Base-by-base conservation (phyloP, 2,797 vertebrate species). In the Paramormyrops hopkinsi region DNA sequence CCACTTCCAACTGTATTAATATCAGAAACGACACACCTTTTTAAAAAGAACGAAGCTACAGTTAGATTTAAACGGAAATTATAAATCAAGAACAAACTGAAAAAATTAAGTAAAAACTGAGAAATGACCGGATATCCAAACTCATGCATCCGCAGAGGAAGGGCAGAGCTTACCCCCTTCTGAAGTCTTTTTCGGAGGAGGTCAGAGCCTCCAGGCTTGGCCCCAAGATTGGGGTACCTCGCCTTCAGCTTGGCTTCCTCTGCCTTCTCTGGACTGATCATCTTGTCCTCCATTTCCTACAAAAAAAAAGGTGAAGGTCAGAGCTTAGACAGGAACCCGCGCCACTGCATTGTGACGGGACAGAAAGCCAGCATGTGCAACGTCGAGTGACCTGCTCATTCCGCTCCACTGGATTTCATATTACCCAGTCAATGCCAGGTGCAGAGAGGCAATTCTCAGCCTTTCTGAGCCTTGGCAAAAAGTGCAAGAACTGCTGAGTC, bases 171-270 rank as follows among this genome's bases (percentile, higher is more conserved):
- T 95, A 99, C 99, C 95, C 98, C 98, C 93, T 99, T 99, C 93
- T 98, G 97, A 90, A 99, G 97, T 89, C 98, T 96, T 95, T 99
- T 99, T 92, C 98, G 97, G 92, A 99, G 97, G 93, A 99, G 97
- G 92, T 99, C 98, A 0, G 99, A 99, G 84, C 99, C 99, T 86
- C 99, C 98, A 4, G 98, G 98, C 91, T 99, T 99, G 91, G 97
- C 96, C 88, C 97, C 98, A 94, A 99, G 95, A 92, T 98, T 97
- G 94, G 98, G 99, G 89, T 99, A 99, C 92, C 97, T 97, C 92
- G 97, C 95, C 96, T 99, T 99, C 93, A 99, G 95, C 91, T 99
- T 99, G 87, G 97, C 98, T 95, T 99, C 99, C 95, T 99, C 98
- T 90, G 95, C 96, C 93, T 98, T 99, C 94, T 99, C 99, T 84